Evolutionary conservation across 2,113 vertebrate genomes (phyloP), one percentile per base, ranked within the genome.

Genomic region (Actenoides lindsayi): DNA sequence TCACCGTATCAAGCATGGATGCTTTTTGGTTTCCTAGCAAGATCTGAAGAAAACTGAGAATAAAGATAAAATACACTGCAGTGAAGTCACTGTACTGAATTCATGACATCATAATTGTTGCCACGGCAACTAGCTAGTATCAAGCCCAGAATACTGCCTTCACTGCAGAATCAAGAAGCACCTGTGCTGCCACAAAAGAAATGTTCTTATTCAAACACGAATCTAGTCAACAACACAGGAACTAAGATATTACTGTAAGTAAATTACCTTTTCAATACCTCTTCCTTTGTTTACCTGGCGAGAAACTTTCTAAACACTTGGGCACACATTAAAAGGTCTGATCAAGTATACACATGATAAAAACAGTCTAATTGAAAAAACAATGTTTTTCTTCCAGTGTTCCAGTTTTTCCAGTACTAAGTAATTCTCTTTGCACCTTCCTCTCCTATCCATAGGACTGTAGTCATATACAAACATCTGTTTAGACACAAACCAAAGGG

Each of bases 51-150:
- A 90, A 90, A 80, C 10, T 62, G 77, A 89, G 77, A 92, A 90
- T 85, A 82, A 80, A 93, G 89, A 96, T 84, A 93, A 96, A 97
- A 93, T 44, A 71, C 80, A 95, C 94, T 76, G 96, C 96, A 96
- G 92, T 97, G 96, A 97, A 97, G 96, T 97, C 96, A 96, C 94
- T 78, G 57, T 41, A 56, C 90, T 90, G 92, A 93, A 96, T 96
- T 95, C 95, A 90, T 97, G 96, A 97, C 96, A 96, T 97, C 96
- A 97, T 95, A 95, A 96, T 89, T 95, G 95, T 96, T 94, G 87
- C 69, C 92, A 65, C 44, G 74, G 95, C 92, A 93, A 97, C 95
- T 90, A 37, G 91, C 86, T 60, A 75, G 73, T 94, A 93, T 84
- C 88, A 89, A 90, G 95, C 90, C 91, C 74, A 87, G 73, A 93